Evolutionary conservation across 2,888 invertebrate species (phyloP).

Genomic region (Conus canariensis): DNA sequence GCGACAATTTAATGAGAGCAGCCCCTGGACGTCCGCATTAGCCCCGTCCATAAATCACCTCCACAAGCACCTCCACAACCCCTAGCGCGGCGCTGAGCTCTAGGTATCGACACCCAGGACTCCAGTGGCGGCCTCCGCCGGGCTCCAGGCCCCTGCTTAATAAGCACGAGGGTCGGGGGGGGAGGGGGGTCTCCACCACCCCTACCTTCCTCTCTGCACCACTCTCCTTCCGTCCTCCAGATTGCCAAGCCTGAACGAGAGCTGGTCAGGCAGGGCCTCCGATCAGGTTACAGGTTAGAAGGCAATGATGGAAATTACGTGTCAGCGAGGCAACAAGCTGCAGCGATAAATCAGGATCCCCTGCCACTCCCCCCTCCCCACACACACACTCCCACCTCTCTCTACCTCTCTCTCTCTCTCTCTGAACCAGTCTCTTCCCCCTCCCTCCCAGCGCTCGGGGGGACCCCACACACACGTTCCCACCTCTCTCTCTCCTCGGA

Average conservation of each 20-base stretch:
- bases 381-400: background rate
- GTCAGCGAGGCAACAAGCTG: conserved; percentile 16
- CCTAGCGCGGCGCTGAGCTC: background rate
- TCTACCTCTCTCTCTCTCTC: background rate
- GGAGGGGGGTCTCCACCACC: background rate
- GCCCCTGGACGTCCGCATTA: conserved; percentile 17
- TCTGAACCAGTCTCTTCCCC: too few relatives aligned
- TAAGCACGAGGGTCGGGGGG: too few relatives aligned
- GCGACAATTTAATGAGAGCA: background rate
- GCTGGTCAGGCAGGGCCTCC: background rate
- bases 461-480: too few relatives aligned
- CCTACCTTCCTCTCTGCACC: background rate
- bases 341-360: conserved; percentile 21
- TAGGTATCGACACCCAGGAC: background rate
- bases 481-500: too few relatives aligned
- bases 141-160: too few relatives aligned
- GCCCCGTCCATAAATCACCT: background rate
- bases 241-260: background rate
- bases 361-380: background rate
- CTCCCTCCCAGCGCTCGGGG: too few relatives aligned
- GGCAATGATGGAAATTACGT: conserved; percentile 35
- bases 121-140: background rate
- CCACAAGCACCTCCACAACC: background rate
- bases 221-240: background rate
- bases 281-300: conserved; percentile 36